These are phyloP conservation scores for Rhynchomys soricoides DNA, from an alignment of 2,113 vertebrate genomes.

Conservation along the genomic window DNA sequence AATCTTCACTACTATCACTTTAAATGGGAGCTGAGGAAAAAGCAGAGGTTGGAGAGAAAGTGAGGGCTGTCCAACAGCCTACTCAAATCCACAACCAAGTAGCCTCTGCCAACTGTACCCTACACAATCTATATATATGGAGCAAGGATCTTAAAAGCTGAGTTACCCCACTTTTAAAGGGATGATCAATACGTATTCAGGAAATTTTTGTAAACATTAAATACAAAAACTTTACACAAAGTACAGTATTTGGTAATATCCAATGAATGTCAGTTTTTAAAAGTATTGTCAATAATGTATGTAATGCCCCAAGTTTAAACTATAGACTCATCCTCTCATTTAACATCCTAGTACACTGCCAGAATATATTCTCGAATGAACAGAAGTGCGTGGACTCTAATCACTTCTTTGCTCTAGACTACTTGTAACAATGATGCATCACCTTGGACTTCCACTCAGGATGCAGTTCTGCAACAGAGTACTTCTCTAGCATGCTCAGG, in stretches of 20 bases:
- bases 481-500: not conserved
- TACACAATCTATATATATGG: too few species aligned
- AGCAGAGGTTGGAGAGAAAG: too few species aligned
- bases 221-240: not conserved
- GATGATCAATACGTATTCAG: not conserved
- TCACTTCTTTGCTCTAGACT: not conserved
- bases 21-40: not conserved
- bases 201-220: not conserved
- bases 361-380: not conserved
- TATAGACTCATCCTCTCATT: not conserved
- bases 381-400: not conserved
- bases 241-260: not conserved
- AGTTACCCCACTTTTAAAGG: not conserved
- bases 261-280: not conserved
- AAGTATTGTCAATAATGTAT: not conserved
- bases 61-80: not conserved
- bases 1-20: not conserved
- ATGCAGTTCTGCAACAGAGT: not conserved
- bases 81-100: not conserved
- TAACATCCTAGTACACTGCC: not conserved
- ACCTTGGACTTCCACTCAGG: conserved; percentile 17
- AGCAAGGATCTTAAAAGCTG: not conserved
- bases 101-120: not conserved
- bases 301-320: not conserved
- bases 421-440: not conserved